phyloP scores from a whole-genome alignment of 2,797 vertebrate species.

The Brachyalestes nurse region DNA sequence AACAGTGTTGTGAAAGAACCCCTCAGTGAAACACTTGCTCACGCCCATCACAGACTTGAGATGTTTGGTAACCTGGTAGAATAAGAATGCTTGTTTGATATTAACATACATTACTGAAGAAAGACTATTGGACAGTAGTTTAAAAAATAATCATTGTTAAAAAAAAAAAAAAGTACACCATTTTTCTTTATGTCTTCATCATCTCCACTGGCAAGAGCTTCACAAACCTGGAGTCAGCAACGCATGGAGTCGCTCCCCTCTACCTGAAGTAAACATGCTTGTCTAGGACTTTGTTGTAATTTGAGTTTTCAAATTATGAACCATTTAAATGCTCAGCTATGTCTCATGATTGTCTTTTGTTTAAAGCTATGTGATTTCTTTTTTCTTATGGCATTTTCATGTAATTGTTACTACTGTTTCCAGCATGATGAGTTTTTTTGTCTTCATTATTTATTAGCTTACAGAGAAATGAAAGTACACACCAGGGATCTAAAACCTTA shows the following conservation, averaged over 20 bases:
- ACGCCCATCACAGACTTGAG: constrained; percentile 48
- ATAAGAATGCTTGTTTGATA: constrained; percentile 45
- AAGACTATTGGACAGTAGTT: constrained; percentile 41
- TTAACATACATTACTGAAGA: constrained; percentile 47
- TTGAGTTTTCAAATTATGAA: constrained; percentile 62
- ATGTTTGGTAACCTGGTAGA: constrained; percentile 42
- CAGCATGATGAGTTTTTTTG: constrained; percentile 55
- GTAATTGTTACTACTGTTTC: constrained; percentile 68
- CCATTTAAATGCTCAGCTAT: constrained; percentile 41
- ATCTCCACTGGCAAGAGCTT: constrained; percentile 29
- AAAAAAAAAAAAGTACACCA: constrained; percentile 23
- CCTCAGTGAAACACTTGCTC: constrained; percentile 50
- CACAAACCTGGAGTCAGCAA: constrained; percentile 43
- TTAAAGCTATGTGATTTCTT: constrained; percentile 53
- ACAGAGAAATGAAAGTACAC: constrained; percentile 48
- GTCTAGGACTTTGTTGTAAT: constrained; percentile 54
- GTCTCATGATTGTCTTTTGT: constrained; percentile 40
- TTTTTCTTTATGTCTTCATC: constrained; percentile 7
- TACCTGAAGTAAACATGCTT: constrained; percentile 49
- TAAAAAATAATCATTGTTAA: constrained; percentile 38
- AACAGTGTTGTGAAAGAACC: constrained; percentile 49
- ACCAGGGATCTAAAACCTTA: constrained; percentile 27
- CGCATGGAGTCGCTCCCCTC: constrained; percentile 49
- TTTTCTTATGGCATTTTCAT: constrained; percentile 50
- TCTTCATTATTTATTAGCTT: constrained; percentile 73